Evolutionary conservation across 1,140 invertebrate genomes (phyloP), one percentile per base, ranked within the genome.

Genomic region (Drosophila lacertosa): DNA sequence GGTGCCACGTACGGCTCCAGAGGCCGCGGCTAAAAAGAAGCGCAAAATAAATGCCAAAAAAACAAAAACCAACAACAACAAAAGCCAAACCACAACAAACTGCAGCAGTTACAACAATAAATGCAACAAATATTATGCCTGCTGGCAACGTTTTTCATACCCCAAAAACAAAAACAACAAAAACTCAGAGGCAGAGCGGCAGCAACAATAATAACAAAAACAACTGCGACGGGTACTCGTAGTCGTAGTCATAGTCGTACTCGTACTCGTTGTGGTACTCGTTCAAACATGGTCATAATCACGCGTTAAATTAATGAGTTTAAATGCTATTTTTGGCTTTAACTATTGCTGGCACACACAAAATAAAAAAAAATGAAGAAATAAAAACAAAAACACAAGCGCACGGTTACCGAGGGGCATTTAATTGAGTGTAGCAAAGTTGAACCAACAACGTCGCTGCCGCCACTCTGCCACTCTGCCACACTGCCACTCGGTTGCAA

Each of bases 221-320:
- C 65, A 63, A 69, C 55, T 51, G 48, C 67, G 50, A 44, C 33
- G 37, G 35, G 29, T 42, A 76, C 65, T 68, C 55, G 37, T 10
- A 63, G 33, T 60, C n/a, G 6, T 13, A 13, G n/a, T 37, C 35
- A 15, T 4, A 58, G 39, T 80, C 50, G 48, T 15, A 58, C 32
- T 59, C 53, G 39, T 47, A 68, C 44, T 51, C 16, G 55, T 39
- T 45, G 47, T 69, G 62, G 68, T 67, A 76, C 58, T 62, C 82
- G 66, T 70, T 77, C 77, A 81, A 86, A 89, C 86, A 89, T 86
- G 80, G 86, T 89, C 80, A 89, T 89, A 89, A 89, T 89, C 86
- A 89, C 86, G 84, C 80, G 84, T 89, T 89, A 89, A 89, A 89
- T 89, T 89, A 89, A 89, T 89, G 84, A 89, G 84, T 89, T 89